Conservation (phyloP, 2,113 vertebrate genomes). For the Paramormyrops kingsleyae region DNA sequence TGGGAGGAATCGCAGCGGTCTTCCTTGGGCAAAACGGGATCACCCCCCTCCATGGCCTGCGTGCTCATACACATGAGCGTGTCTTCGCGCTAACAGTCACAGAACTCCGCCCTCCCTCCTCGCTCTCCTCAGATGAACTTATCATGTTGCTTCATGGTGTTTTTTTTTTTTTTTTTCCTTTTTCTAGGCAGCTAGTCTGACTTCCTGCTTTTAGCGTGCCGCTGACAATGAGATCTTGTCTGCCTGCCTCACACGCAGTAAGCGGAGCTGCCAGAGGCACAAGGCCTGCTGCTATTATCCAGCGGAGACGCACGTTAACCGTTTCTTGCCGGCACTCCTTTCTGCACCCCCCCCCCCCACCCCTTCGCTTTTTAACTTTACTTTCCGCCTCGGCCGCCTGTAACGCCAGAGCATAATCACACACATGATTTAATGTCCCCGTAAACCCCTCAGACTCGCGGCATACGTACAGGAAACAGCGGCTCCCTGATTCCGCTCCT, state of each 20-base stretch:
- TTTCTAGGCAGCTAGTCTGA: conserved; percentile 52
- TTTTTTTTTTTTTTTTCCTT: conserved; percentile 49
- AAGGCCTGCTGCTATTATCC: conserved; percentile 3
- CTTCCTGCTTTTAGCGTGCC: conserved; percentile 56
- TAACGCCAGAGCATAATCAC: neutral
- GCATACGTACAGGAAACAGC: neutral
- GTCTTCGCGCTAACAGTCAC: neutral
- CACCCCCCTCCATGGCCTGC: neutral
- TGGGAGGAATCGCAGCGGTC: neutral
- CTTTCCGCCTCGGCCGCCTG: neutral
- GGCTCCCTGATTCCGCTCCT: neutral
- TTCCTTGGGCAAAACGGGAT: neutral
- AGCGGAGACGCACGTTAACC: neutral
- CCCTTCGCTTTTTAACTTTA: neutral
- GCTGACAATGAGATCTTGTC: conserved; percentile 58
- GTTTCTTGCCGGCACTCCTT: neutral
- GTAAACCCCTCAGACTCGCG: neutral
- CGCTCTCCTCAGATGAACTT: conserved; percentile 72
- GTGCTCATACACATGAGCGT: neutral
- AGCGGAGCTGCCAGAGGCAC: conserved; percentile 49
- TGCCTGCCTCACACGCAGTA: conserved; percentile 43
- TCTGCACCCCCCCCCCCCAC: neutral
- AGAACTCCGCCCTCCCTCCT: conserved; percentile 37
- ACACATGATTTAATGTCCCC: neutral
- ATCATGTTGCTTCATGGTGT: conserved; percentile 62